Percentiles rank a stretch among this genome's conserved stretches.
Conservation (phyloP, 2,113 vertebrate species). For the Candoia aspera region DNA sequence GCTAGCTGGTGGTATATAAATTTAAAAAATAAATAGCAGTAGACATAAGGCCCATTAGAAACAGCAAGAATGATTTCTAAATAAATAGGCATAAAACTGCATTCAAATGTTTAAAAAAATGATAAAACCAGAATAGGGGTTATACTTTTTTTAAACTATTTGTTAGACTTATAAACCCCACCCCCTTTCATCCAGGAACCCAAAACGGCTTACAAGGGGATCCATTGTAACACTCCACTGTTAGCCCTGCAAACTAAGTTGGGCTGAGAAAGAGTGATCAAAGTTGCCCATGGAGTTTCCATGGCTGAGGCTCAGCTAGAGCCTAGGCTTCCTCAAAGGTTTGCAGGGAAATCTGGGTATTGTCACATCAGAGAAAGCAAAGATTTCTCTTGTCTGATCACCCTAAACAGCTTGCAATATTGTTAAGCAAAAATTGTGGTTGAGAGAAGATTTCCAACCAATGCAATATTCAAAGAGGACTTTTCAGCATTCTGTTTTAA, state of each 20-base stretch:
- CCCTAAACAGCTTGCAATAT: neutral
- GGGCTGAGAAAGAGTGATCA: neutral
- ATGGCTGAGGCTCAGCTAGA: neutral
- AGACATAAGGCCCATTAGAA: neutral
- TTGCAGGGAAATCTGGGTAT: neutral
- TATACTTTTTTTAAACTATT: neutral
- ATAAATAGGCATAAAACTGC: neutral
- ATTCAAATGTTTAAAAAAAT: neutral
- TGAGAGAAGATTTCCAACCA: neutral
- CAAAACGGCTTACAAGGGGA: neutral
- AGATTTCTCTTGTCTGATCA: neutral
- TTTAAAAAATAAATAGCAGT: too few relatives aligned
- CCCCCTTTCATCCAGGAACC: neutral
- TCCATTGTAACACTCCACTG: neutral
- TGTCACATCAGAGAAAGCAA: neutral
- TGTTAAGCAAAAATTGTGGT: neutral
- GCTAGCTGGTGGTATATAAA: too few relatives aligned
- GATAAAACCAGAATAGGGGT: neutral
- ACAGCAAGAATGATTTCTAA: neutral
- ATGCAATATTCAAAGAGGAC: neutral
- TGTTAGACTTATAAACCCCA: neutral
- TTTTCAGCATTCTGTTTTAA: neutral
- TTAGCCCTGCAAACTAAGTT: neutral
- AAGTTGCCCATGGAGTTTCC: neutral
- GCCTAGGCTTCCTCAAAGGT: neutral